Percentiles rank a stretch among this genome's conserved stretches.
These are phyloP conservation scores for Euleptes europaea DNA, from an alignment of 2,113 vertebrate species.

Conservation along the genomic window DNA sequence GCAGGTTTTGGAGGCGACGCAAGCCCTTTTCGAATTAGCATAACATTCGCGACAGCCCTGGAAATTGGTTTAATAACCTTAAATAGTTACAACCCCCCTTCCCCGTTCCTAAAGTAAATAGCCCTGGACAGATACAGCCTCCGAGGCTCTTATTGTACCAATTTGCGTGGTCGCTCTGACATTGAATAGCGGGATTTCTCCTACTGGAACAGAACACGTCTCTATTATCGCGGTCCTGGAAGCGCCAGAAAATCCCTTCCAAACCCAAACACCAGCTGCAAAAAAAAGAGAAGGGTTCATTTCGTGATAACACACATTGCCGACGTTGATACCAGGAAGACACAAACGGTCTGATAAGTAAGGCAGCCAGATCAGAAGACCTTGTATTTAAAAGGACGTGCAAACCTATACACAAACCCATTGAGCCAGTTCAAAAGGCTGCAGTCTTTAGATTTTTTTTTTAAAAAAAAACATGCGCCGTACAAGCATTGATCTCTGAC, in stretches of 20 bases:
- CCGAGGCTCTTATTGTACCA: conserved; percentile 68
- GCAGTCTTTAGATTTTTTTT: too few relatives aligned
- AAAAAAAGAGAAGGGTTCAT: neutral
- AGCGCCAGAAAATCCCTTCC: conserved; percentile 21
- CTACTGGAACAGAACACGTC: conserved; percentile 4
- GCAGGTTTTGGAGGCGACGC: conserved; percentile 39
- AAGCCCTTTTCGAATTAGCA: conserved; percentile 70
- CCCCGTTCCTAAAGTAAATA: conserved; percentile 75
- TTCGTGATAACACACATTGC: neutral
- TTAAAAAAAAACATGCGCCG: too few relatives aligned
- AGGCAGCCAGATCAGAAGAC: neutral
- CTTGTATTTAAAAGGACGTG: neutral
- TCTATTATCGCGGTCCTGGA: conserved; percentile 37
- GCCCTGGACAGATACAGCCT: conserved; percentile 76
- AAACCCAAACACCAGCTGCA: neutral
- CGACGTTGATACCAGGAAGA: neutral
- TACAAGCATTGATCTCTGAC: neutral
- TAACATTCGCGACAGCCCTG: conserved; percentile 74
- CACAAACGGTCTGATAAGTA: neutral
- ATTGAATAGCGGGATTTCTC: conserved; percentile 35
- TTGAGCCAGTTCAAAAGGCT: neutral
- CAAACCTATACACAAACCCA: neutral
- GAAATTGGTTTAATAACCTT: conserved; percentile 87
- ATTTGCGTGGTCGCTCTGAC: conserved; percentile 66
- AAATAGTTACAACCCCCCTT: conserved; percentile 63